Evolutionary conservation across 2,888 invertebrate genomes (phyloP), one percentile per base, ranked within the genome.

Genomic region (Lycophotia porphyrea): DNA sequence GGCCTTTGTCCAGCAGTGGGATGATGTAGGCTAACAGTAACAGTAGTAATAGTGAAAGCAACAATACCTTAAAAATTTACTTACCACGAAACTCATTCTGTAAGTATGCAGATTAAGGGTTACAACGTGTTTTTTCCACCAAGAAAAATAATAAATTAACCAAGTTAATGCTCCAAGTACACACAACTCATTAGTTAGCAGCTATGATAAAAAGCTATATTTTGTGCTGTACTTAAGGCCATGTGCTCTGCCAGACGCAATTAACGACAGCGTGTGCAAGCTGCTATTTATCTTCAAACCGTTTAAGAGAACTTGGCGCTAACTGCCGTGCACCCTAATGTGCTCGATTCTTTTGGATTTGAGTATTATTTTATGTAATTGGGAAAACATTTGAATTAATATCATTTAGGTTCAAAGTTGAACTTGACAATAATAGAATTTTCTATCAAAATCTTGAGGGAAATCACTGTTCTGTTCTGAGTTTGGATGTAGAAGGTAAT

Each of bases 171-270:
- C 27, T 49, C 31, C 15, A 60, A 82, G 49, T 42, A 76, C 63
- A 68, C 42, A 69, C 42, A 76, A 49, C 47, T 81, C 70, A 76
- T 82, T 81, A 81, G 55, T 58, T 73, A 71, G 58, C 65, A 68
- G 76, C 68, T 65, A 64, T 67, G 71, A 85, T 82, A 82, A 84
- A 83, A 84, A 66, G 27, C 55, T 69, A n/a, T 78, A 85, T 82
- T 82, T 71, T 47, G 24, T 72, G 49, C 66, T 64, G 65, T 55
- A 85, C 61, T 84, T 69, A 82, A 65, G 18, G 31, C 74, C 67
- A 82, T 64, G 65, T 78, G 83, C 75, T 82, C 69, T 69, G 75
- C 71, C 71, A 81, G 82, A 77, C 64, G 72, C 71, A 84, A 85
- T 85, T 84, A 84, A 85, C 77, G 77, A 74, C 83, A 85, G 60